Base-by-base conservation (phyloP, 2,888 invertebrate genomes). In the Lasioglossum figueresi region DNA sequence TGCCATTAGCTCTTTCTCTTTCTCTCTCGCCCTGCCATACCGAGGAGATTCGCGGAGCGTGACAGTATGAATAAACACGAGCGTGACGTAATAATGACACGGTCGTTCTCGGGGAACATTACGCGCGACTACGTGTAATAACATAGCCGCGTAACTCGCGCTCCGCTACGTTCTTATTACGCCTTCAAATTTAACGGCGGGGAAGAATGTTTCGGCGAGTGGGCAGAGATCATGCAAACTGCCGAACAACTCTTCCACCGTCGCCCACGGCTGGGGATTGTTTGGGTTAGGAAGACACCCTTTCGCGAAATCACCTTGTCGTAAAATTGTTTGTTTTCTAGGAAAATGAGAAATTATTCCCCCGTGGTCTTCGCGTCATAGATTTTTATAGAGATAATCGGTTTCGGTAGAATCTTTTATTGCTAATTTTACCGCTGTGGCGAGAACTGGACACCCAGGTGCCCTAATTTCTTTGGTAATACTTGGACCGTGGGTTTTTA, bases 71-170 rank as follows among this genome's bases (percentile, higher is more conserved):
- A 68, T 68, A 68, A 68, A 72, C 72, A 72, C 19, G 45, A 45
- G 45, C 45, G 72, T 72, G 72, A 72, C 72, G 45, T 45, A 72
- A 71, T 71, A 71, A 72, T 72, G 72, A 72, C 72, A 72, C 31
- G 45, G 72, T 31, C 27, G 45, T 72, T 72, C 72, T 31, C 27
- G 43, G 45, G 37, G 37, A 45, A 31, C 48, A 45, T 43, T 45
- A 72, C 48, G 72, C 72, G 72, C 31, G 31, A 19, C 19, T 48
- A 23, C 59, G 68, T 48, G 45, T 34, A 68, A 68, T 37, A 68
- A 34, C 68, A 34, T 19, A 10, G 68, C 66, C 23, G 68, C 23
- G 68, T 37, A 68, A 68, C 68, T 68, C 68, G 68, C 37, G 34
- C 68, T 40, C 37, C n/a, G 68, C 68, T 68, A 37, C 68, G 68